Evolutionary conservation across 2,888 invertebrate genomes (phyloP).

Genomic region (Polydrusus tereticollis): DNA sequence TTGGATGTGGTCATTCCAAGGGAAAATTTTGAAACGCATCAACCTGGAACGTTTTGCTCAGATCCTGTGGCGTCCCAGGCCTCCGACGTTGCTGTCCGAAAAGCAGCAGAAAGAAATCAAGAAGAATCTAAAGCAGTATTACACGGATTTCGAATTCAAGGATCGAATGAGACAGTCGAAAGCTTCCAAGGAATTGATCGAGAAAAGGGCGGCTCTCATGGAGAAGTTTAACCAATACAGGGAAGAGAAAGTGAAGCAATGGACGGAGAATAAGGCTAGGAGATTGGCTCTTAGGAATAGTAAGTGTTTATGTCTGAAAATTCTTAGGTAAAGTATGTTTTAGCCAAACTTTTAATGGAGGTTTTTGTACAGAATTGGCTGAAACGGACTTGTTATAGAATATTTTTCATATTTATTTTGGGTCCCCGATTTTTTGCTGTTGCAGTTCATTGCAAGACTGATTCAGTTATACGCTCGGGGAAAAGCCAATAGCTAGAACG

Average conservation of each 20-base stretch:
- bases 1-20: conserved; percentile 98
- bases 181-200: conserved; percentile 95
- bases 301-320: conserved; percentile 73
- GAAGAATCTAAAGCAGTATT: conserved; percentile 98
- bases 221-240: conserved; percentile 88
- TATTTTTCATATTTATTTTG: neutral
- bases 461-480: conserved; percentile 59
- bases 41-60: conserved; percentile 95
- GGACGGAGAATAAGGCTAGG: conserved; percentile 81
- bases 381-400: neutral
- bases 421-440: conserved; percentile 55
- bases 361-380: no score
- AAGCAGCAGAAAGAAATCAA: conserved; percentile 94
- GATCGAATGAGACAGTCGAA: conserved; percentile 93
- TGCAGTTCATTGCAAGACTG: conserved; percentile 36
- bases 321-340: no score
- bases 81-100: conserved; percentile 84
- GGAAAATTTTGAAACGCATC: conserved; percentile 80
- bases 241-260: conserved; percentile 80
- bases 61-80: conserved; percentile 96
- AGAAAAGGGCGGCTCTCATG: conserved; percentile 90
- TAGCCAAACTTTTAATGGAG: no score
- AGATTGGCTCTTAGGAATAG: conserved; percentile 89
- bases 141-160: conserved; percentile 95
- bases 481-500: conserved; percentile 36